Conservation (phyloP, 2,113 vertebrate genomes). For the Eclectus roratus region DNA sequence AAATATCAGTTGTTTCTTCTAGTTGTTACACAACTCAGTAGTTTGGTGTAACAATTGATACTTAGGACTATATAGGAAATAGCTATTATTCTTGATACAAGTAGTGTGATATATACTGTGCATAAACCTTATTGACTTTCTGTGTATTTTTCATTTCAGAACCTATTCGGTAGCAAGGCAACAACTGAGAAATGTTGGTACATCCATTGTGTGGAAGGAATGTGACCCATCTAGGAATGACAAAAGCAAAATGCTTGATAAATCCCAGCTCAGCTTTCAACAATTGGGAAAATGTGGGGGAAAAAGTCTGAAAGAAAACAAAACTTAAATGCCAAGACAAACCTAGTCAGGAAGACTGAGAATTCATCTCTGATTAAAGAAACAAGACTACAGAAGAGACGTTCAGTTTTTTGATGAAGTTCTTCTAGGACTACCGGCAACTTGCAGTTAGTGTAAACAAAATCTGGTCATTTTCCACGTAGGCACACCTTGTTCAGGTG, state of each 20-base stretch:
- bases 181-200: background rate
- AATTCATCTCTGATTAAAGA: slow-evolving; percentile 8
- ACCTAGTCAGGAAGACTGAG: slow-evolving; percentile 24
- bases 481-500: background rate
- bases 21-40: background rate
- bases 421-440: background rate
- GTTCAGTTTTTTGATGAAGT: background rate
- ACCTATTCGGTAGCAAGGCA: background rate
- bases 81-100: background rate
- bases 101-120: background rate
- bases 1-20: background rate
- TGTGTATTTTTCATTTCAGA: slow-evolving; percentile 60
- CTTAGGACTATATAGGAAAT: background rate
- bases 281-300: background rate
- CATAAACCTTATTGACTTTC: background rate
- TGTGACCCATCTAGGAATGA: slow-evolving; percentile 18
- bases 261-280: slow-evolving; percentile 26
- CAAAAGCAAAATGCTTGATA: slow-evolving; percentile 29
- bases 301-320: slow-evolving; percentile 10
- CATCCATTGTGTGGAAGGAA: slow-evolving; percentile 27
- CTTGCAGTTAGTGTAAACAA: background rate
- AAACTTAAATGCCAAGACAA: background rate
- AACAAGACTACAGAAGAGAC: background rate
- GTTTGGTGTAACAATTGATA: background rate
- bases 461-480: background rate